Evolutionary conservation across 37 sponge, comb jelly and placozoan species (phyloP).

Genomic region (Eunapius fragilis): DNA sequence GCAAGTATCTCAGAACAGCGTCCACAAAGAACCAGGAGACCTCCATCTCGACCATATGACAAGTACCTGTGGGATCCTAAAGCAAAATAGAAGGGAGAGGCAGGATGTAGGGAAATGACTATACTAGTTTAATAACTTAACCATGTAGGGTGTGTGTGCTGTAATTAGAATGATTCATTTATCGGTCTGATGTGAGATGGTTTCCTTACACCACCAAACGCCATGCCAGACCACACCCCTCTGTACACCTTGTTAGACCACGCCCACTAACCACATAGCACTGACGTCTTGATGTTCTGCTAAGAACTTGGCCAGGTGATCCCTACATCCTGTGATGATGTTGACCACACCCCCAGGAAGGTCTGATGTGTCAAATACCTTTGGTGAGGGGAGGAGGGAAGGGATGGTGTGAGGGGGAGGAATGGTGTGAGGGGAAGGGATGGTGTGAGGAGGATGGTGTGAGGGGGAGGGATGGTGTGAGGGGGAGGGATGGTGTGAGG

Average conservation of each 20-base stretch:
- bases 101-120: no score
- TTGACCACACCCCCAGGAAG: conserved; percentile 99
- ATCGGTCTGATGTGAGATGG: no score
- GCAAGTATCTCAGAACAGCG: no score
- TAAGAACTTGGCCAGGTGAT: conserved; percentile 92
- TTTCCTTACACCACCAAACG: no score
- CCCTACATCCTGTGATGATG: conserved; percentile 89
- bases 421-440: neutral
- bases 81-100: no score
- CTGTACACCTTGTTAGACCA: neutral
- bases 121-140: no score
- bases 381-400: neutral
- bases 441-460: neutral
- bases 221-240: neutral
- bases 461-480: no score
- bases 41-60: no score
- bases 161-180: no score
- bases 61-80: no score
- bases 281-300: conserved; percentile 92
- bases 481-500: neutral
- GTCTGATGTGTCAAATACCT: conserved; percentile 99
- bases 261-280: conserved; percentile 71
- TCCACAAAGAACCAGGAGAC: no score
- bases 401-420: neutral
- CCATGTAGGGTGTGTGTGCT: no score